Conservation (phyloP, 2,797 vertebrate species). For the Petrocephalus sullivani region DNA sequence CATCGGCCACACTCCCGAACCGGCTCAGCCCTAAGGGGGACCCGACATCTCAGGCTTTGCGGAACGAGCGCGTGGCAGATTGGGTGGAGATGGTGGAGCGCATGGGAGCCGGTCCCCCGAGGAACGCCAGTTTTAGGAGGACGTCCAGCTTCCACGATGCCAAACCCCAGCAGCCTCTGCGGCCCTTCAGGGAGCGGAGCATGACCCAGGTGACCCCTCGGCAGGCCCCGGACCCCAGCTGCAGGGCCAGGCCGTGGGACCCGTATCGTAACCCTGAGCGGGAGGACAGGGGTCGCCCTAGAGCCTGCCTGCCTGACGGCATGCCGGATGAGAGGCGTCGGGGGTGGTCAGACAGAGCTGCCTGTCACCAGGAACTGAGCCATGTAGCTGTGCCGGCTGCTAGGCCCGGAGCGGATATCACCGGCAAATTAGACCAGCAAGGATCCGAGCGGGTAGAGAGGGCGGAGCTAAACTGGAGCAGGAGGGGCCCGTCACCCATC, state of each 20-base stretch:
- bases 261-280: slow-evolving; percentile 60
- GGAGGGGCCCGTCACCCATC: slow-evolving; percentile 77
- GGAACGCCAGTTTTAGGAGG: slow-evolving; percentile 76
- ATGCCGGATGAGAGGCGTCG: slow-evolving; percentile 52
- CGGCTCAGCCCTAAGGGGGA: slow-evolving; percentile 64
- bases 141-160: slow-evolving; percentile 87
- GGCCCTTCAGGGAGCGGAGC: slow-evolving; percentile 85
- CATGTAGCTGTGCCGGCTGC: slow-evolving; percentile 38
- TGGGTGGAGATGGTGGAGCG: slow-evolving; percentile 75
- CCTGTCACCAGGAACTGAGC: slow-evolving; percentile 42
- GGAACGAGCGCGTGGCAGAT: slow-evolving; percentile 66
- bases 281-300: slow-evolving; percentile 47
- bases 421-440: slow-evolving; percentile 48
- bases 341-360: slow-evolving; percentile 45
- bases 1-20: slow-evolving; percentile 47
- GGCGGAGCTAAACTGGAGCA: slow-evolving; percentile 69
- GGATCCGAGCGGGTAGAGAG: slow-evolving; percentile 54
- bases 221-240: slow-evolving; percentile 70
- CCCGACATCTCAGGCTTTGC: slow-evolving; percentile 47
- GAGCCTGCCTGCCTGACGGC: slow-evolving; percentile 43
- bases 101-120: slow-evolving; percentile 51
- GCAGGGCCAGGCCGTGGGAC: slow-evolving; percentile 68
- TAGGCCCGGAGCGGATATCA: slow-evolving; percentile 30
- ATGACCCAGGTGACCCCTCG: slow-evolving; percentile 79
- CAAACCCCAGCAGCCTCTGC: slow-evolving; percentile 63